Evolutionary conservation across 2,888 invertebrate species (phyloP), one percentile per base, ranked within the genome.

Genomic region (Lutraria lutraria): DNA sequence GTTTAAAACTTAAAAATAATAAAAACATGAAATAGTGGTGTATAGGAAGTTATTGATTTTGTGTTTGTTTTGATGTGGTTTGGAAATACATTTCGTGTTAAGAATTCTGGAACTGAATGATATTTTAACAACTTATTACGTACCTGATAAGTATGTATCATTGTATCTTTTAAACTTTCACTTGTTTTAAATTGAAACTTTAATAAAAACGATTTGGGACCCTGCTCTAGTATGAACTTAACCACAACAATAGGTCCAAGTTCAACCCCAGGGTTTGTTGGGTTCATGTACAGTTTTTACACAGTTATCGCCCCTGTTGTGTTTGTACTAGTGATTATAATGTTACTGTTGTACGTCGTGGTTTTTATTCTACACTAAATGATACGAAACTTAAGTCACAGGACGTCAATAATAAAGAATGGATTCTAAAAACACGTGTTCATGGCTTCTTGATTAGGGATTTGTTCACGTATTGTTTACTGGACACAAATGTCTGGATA

Each of bases 211-310:
- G 43, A 43, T 43, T 43, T 4, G 8, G 8, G 8, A 43, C 43
- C 29, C 76, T 76, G 76, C 76, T 76, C 31, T 76, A 76, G 25
- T 76, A 76, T 76, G 76, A 76, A 76, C 76, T 19, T 76, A 31
- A 76, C 76, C 12, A 76, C 76, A 19, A 76, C 76, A 34, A 13
- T 76, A 15, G 19, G 76, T 34, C 76, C 76, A 15, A 76, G 76
- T 76, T 34, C 76, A 34, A 76, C 76, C 34, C 76, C 82, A 29
- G 88, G 86, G 31, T 88, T 88, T 63, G 82, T 88, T n/a, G 86
- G 85, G 21, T 86, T 88, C 43, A 86, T 88, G 85, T 88, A 88
- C 83, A 56, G 82, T 25, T 76, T 88, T n/a, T 88, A 88, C 54
- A 83, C 85, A 25, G 60, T 83, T 43, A 72, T 88, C 12, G 86